Conservation (phyloP, 2,797 vertebrate species). For the Aplochiton taeniatus region DNA sequence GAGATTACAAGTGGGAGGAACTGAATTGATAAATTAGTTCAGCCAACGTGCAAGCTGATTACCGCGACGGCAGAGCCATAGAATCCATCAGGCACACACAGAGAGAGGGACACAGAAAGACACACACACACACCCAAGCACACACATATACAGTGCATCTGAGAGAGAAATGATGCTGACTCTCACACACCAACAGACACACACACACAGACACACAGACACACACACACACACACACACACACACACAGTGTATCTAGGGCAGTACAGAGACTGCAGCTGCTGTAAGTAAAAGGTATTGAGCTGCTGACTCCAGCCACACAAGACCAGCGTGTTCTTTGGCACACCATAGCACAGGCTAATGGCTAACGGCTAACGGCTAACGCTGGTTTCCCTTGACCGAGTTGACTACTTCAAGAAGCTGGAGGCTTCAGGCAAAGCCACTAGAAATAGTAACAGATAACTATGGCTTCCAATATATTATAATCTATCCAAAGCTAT, state of each 20-base stretch:
- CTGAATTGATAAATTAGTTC: constrained; percentile 80
- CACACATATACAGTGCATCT: constrained; percentile 35
- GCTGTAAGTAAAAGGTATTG: constrained; percentile 78
- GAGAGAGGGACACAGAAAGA: constrained; percentile 10
- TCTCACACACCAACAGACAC: not conserved
- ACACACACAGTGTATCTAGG: constrained; percentile 66
- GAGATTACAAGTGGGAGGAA: constrained; percentile 76
- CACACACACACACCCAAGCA: constrained; percentile 37
- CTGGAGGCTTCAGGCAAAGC: not conserved
- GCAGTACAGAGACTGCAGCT: constrained; percentile 63
- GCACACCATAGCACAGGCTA: constrained; percentile 63
- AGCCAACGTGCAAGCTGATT: constrained; percentile 76
- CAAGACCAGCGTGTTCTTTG: constrained; percentile 72
- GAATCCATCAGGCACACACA: constrained; percentile 48
- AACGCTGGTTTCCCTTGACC: constrained; percentile 26
- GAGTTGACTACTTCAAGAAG: not conserved
- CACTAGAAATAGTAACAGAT: too few relatives aligned
- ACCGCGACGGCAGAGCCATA: constrained; percentile 67
- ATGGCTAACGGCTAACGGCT: constrained; percentile 69
- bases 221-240: constrained; percentile 43
- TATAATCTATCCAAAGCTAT: too few relatives aligned
- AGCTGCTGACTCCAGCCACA: constrained; percentile 75
- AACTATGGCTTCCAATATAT: too few relatives aligned
- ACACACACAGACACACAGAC: constrained; percentile 19
- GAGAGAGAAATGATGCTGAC: constrained; percentile 21